Conservation (phyloP, 1,140 invertebrate species). For the Megathymus violae region DNA sequence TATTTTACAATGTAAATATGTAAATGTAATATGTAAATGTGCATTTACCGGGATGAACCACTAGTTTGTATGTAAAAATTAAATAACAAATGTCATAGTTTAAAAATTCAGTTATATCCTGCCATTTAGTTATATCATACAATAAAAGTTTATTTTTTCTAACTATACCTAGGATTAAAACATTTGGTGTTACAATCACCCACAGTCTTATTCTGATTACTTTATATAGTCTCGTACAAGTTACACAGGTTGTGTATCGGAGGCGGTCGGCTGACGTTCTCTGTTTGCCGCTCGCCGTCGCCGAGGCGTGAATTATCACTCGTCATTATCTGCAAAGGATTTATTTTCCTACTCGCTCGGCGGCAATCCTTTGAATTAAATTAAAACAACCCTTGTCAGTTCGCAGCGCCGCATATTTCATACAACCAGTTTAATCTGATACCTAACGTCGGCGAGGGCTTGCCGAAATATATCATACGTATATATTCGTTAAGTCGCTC, state of each 20-base stretch:
- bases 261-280: too few species aligned
- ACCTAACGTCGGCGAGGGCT: constrained; percentile 44
- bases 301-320: constrained; percentile 67
- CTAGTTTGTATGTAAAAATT: too few species aligned
- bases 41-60: too few species aligned
- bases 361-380: constrained; percentile 72
- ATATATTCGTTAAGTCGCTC: constrained; percentile 42
- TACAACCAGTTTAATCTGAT: constrained; percentile 50
- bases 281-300: constrained; percentile 26
- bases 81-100: too few species aligned
- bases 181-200: not conserved
- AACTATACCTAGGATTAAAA: too few species aligned
- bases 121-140: too few species aligned
- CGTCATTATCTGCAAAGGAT: constrained; percentile 65
- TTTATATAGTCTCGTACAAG: constrained; percentile 49
- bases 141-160: too few species aligned
- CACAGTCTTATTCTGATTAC: constrained; percentile 45
- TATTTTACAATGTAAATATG: too few species aligned
- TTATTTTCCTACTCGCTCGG: constrained; percentile 54
- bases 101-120: too few species aligned
- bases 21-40: too few species aligned
- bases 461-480: constrained; percentile 36
- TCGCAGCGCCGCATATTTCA: constrained; percentile 52
- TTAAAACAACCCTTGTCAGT: constrained; percentile 57
- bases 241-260: constrained; percentile 10